Evolutionary conservation across 2,888 invertebrate species (phyloP).

Genomic region (Dolichomitus sp.): DNA sequence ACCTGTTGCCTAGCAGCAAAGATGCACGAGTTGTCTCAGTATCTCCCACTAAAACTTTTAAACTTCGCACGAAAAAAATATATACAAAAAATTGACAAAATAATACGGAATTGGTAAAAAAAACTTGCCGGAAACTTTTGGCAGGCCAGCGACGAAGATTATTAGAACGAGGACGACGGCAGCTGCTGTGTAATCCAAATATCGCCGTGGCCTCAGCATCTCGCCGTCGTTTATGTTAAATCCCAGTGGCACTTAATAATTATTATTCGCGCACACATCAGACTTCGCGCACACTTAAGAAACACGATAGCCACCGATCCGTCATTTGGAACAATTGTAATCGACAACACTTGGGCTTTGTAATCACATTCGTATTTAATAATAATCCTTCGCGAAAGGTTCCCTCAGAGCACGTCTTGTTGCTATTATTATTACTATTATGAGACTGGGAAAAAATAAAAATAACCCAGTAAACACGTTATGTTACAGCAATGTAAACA

Average conservation of each 20-base stretch:
- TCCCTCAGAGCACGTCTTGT: conserved; percentile 15
- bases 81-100: conserved; percentile 26
- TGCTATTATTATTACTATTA: conserved; percentile 15
- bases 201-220: conserved; percentile 81
- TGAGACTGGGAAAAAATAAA: too few species aligned
- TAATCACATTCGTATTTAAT: conserved; percentile 40
- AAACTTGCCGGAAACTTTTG: conserved; percentile 70
- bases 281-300: conserved; percentile 80
- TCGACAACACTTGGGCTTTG: background rate
- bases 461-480: too few species aligned
- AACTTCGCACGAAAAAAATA: background rate
- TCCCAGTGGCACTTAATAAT: conserved; percentile 67
- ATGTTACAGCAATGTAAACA: too few species aligned
- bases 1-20: conserved; percentile 84
- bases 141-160: conserved; percentile 59
- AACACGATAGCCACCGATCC: conserved; percentile 70
- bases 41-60: background rate
- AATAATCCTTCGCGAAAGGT: conserved; percentile 52
- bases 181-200: conserved; percentile 83
- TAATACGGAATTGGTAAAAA: background rate
- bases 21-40: conserved; percentile 42
- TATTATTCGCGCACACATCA: conserved; percentile 82
- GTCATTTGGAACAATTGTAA: conserved; percentile 64
- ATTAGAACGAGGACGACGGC: conserved; percentile 71
- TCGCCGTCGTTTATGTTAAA: conserved; percentile 78